Evolutionary conservation across 1,140 invertebrate genomes (phyloP).

Genomic region (Tachypleus tridentatus): DNA sequence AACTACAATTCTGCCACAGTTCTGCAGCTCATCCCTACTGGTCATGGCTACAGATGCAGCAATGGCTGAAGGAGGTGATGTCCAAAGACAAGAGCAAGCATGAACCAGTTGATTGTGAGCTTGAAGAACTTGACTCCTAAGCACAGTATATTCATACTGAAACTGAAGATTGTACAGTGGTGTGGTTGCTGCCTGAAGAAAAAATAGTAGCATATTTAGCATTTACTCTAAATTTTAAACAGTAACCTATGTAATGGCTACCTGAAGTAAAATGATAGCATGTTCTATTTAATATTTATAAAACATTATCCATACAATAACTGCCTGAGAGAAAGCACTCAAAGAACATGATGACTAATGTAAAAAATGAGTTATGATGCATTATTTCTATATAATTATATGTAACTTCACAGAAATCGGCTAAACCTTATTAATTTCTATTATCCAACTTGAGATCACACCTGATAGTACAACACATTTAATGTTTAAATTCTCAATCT

Average conservation of each 20-base stretch:
- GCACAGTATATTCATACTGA: constrained; percentile 60
- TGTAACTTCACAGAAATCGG: no score
- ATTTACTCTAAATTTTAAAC: no score
- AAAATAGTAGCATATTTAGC: no score
- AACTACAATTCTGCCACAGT: constrained; percentile 56
- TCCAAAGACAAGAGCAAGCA: constrained; percentile 67
- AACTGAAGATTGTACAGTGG: constrained; percentile 54
- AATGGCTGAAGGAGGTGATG: constrained; percentile 83
- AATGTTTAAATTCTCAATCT: no score
- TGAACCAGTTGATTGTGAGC: constrained; percentile 58
- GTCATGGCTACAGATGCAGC: constrained; percentile 62
- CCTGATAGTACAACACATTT: no score
- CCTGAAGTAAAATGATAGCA: constrained; percentile 33
- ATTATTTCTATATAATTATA: no score
- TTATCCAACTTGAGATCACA: no score
- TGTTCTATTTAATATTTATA: not conserved
- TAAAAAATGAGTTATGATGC: no score
- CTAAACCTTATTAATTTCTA: no score
- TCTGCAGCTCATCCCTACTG: constrained; percentile 64
- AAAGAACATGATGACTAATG: no score
- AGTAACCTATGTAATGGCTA: no score
- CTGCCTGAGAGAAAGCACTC: no score
- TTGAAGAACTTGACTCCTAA: constrained; percentile 62
- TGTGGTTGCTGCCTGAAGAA: constrained; percentile 48
- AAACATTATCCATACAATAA: not conserved